Evolutionary conservation across 2,797 vertebrate species (phyloP).

Genomic region (Helarctos malayanus): DNA sequence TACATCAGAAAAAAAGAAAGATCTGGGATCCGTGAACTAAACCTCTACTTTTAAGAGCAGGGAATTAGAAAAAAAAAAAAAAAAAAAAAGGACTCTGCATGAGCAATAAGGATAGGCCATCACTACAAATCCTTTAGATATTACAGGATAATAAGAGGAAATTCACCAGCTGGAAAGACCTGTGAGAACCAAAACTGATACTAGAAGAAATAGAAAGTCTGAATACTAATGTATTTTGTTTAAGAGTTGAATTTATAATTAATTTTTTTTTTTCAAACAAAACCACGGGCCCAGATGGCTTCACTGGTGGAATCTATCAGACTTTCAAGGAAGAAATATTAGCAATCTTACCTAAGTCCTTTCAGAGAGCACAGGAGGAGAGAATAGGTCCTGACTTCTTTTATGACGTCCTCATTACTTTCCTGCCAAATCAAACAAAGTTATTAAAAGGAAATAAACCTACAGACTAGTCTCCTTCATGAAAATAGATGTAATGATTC

Average conservation of each 20-base stretch:
- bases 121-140: background rate
- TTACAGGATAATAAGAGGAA: background rate
- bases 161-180: background rate
- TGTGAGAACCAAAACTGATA: background rate
- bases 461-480: background rate
- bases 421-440: background rate
- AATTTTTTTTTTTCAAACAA: background rate
- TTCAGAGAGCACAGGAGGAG: background rate
- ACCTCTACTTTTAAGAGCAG: background rate
- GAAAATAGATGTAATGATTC: background rate
- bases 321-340: background rate
- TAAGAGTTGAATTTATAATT: background rate
- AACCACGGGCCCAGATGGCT: background rate
- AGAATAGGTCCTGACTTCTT: background rate
- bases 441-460: background rate
- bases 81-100: background rate
- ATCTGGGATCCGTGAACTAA: background rate
- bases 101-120: background rate
- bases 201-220: constrained; percentile 10
- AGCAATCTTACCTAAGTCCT: background rate
- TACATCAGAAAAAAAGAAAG: background rate
- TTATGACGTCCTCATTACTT: background rate
- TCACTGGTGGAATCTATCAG: background rate
- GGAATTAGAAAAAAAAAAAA: background rate
- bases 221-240: background rate